These are phyloP conservation scores for Platysternon megacephalum DNA, from an alignment of 2,113 vertebrate species.

Conservation along the genomic window DNA sequence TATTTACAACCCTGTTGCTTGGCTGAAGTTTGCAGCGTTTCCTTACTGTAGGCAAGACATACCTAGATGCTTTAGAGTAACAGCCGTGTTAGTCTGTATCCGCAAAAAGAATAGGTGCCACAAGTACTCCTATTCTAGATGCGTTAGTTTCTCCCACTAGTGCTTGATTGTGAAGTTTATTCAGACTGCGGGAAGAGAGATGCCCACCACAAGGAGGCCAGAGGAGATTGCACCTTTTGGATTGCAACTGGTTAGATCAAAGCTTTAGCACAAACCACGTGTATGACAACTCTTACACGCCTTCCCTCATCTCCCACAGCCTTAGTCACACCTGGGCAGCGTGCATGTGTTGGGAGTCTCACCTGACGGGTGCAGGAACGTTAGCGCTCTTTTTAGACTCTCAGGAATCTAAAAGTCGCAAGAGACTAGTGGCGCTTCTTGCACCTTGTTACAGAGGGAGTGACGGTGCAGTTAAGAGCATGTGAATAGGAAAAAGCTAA, in stretches of 20 bases:
- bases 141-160: background rate
- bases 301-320: background rate
- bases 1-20: background rate
- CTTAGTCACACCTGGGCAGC: background rate
- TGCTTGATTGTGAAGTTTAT: background rate
- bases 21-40: background rate
- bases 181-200: background rate
- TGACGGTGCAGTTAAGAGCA: background rate
- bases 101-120: too few species aligned
- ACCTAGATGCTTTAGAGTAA: background rate
- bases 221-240: background rate
- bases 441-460: too few species aligned
- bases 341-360: background rate
- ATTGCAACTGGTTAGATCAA: background rate
- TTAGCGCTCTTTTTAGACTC: background rate
- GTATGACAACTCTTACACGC: background rate
- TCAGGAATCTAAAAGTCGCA: background rate
- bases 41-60: background rate
- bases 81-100: too few species aligned
- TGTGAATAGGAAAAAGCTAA: background rate
- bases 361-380: background rate
- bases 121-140: too few species aligned
- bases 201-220: background rate
- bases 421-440: background rate
- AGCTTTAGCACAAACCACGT: background rate